phyloP scores from a whole-genome alignment of 2,888 invertebrate genomes.

The Argyresthia albistria region DNA sequence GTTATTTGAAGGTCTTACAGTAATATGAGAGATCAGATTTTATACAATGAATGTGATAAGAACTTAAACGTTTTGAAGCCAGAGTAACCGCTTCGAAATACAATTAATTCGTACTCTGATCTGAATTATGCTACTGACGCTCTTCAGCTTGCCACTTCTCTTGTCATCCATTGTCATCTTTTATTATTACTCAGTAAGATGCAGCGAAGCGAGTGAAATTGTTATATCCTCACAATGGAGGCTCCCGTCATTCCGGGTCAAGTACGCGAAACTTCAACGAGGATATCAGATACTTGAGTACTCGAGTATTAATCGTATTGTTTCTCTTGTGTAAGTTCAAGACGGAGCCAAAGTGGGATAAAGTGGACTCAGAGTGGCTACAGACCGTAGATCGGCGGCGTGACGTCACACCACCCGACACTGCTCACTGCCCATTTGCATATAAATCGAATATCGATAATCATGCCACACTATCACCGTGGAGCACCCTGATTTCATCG shows the following conservation, averaged over 20 bases:
- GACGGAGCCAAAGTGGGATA: neutral
- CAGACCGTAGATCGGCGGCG: slow-evolving; percentile 12
- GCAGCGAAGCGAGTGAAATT: slow-evolving; percentile 64
- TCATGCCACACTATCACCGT: slow-evolving; percentile 54
- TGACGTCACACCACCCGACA: slow-evolving; percentile 33
- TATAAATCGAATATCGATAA: slow-evolving; percentile 72
- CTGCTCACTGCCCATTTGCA: slow-evolving; percentile 58
- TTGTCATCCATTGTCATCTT: slow-evolving; percentile 68
- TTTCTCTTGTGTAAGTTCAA: slow-evolving; percentile 16
- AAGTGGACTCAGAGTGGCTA: neutral
- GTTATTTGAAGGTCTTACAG: neutral
- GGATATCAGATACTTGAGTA: slow-evolving; percentile 41
- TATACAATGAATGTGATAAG: no score
- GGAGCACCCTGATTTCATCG: slow-evolving; percentile 62
- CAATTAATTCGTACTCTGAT: slow-evolving; percentile 45
- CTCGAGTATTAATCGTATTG: slow-evolving; percentile 36
- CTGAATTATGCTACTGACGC: slow-evolving; percentile 56
- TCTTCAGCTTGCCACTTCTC: slow-evolving; percentile 59
- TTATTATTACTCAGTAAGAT: slow-evolving; percentile 64
- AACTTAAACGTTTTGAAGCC: no score
- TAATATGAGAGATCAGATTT: neutral
- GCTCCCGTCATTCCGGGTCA: slow-evolving; percentile 52
- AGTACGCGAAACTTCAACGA: slow-evolving; percentile 61
- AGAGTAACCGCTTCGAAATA: no score
- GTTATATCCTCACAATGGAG: slow-evolving; percentile 64